Conservation (phyloP, 2,797 vertebrate genomes). For the Cirrhinus mrigala region DNA sequence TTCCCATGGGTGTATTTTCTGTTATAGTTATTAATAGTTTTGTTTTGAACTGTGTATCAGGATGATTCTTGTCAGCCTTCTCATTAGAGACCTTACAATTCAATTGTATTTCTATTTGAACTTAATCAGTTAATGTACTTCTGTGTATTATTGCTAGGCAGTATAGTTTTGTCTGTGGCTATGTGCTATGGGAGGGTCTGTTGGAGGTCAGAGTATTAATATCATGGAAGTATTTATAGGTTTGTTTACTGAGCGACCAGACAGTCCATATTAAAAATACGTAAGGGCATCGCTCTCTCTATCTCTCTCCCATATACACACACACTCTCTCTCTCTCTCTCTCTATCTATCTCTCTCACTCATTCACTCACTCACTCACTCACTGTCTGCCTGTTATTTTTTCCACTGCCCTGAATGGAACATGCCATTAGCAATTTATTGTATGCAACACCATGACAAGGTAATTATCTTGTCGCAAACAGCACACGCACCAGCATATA, state of each 20-base stretch:
- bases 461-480: neutral
- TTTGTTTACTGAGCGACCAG: constrained; percentile 33
- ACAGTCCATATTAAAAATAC: constrained; percentile 34
- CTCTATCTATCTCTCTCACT: neutral
- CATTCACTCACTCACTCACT: neutral
- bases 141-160: neutral
- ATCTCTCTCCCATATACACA: neutral
- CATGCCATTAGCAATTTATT: neutral
- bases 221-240: constrained; percentile 25
- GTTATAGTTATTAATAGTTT: neutral
- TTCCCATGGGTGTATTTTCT: neutral
- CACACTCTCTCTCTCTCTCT: neutral
- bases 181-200: neutral
- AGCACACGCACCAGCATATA: neutral
- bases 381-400: neutral
- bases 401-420: constrained; percentile 7
- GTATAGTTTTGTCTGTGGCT: neutral
- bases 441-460: neutral
- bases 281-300: constrained; percentile 18
- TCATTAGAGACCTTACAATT: neutral
- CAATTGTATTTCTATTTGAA: neutral
- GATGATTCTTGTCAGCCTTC: neutral
- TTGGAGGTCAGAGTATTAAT: constrained; percentile 17
- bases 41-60: neutral
- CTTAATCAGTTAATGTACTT: neutral